Percentiles rank a stretch among this genome's conserved stretches.
phyloP scores from a whole-genome alignment of 30 jellyfish, hydroid and myxozoan species.

The Cassiopea andromeda region DNA sequence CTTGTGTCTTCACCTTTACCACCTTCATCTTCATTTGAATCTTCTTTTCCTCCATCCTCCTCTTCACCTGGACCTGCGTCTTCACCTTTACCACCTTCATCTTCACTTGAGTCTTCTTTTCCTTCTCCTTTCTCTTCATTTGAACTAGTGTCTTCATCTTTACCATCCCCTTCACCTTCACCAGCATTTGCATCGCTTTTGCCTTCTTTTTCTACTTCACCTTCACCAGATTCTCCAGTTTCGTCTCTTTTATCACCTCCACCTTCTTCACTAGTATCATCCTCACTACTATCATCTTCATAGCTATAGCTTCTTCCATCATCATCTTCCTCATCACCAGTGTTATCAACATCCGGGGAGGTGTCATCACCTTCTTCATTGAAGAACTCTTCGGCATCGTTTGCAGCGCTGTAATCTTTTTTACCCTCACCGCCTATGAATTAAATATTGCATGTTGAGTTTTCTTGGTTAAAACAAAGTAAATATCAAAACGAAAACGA shows the following conservation, averaged over 20 bases:
- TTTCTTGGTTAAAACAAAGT: too few species aligned
- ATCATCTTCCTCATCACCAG: slow-evolving; percentile 2
- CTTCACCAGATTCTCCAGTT: neutral
- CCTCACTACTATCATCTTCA: neutral
- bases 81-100: slow-evolving; percentile 22
- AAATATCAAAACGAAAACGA: too few species aligned
- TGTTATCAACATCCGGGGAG: slow-evolving; percentile 30
- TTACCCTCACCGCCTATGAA: neutral
- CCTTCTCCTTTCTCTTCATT: slow-evolving; percentile 1
- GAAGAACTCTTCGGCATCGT: slow-evolving; percentile 10
- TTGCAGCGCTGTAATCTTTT: neutral
- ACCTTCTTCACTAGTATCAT: neutral
- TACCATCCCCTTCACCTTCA: slow-evolving; percentile 29
- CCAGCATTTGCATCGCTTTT: neutral
- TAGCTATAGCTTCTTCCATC: neutral
- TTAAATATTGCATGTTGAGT: neutral
- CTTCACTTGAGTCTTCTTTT: slow-evolving; percentile 7
- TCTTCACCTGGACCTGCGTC: neutral
- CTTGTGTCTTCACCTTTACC: slow-evolving; percentile 1
- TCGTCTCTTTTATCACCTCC: slow-evolving; percentile 16
- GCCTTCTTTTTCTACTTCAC: neutral
- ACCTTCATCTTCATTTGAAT: slow-evolving; percentile 13
- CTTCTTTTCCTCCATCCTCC: neutral
- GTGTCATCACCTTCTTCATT: slow-evolving; percentile 30
- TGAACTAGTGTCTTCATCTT: neutral